Evolutionary conservation across 2,113 vertebrate genomes (phyloP), one percentile per base, ranked within the genome.

Genomic region (Peromyscus polionotus): DNA sequence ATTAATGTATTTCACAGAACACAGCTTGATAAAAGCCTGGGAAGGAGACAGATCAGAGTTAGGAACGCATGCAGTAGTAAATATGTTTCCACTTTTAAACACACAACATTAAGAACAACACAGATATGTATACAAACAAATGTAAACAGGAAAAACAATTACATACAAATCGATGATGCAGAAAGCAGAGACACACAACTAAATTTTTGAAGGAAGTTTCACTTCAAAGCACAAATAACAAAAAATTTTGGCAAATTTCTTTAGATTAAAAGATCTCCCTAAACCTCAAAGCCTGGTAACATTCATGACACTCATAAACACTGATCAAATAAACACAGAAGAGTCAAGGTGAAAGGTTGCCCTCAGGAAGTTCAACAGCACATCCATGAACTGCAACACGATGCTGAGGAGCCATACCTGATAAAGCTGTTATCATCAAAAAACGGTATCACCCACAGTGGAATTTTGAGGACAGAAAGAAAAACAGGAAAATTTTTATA

Each of bases 401-500:
- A 81, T 86, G 89, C 72, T 91, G 24, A 79, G 45, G 67, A 91
- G 28, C 75, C 95, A 36, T 76, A 93, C 93, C 96, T 96, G 96
- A 90, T 88, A 94, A 93, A 90, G 92, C 96, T 96, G 79, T 76
- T 51, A 75, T 57, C 90, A 95, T 92, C 91, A 92, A 95, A 54
- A 95, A 87, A 75, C 0, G 0, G 0, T n/a, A 94, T 88, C 94
- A 94, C 90, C 94, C 98, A 92, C 73, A 91, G 93, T 90, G 42
- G 87, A 92, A 88, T 97, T 97, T 92, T 89, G 75, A 96, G 92
- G 77, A 90, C n/a, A 76, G 59, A 86, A 92, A 89, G 88, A 51
- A 90, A 97, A 92, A 96, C 17, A 87, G 72, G 63, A 77, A 85
- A 73, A 54, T n/a, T 36, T 96, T 92, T 96, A 95, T 20, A 93